These are phyloP conservation scores for Pseudomyrmex gracilis DNA, from an alignment of 1,140 invertebrate species.

Conservation along the genomic window DNA sequence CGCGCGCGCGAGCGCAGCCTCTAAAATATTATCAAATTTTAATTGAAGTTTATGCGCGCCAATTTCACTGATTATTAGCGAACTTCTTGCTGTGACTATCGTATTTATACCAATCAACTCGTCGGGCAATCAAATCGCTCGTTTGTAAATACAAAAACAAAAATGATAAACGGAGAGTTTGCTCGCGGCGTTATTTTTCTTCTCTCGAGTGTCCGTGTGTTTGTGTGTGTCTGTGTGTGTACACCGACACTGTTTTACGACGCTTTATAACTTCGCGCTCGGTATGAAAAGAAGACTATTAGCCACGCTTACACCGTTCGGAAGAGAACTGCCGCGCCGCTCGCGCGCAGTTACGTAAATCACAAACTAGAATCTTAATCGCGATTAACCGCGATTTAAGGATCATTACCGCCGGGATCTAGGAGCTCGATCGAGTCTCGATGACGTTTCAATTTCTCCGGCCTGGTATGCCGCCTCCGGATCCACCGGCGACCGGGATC, in stretches of 20 bases:
- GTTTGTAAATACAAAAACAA: constrained; percentile 1
- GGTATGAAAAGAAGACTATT: constrained; percentile 23
- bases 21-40: constrained; percentile 23
- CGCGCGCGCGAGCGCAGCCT: neutral
- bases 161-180: neutral
- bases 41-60: constrained; percentile 11
- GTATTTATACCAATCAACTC: constrained; percentile 16
- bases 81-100: constrained; percentile 35
- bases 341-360: constrained; percentile 37
- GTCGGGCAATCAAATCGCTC: constrained; percentile 11
- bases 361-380: constrained; percentile 50
- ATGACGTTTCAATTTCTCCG: constrained; percentile 57
- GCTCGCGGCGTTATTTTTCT: constrained; percentile 24
- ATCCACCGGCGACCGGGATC: neutral
- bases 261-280: constrained; percentile 5
- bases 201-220: neutral
- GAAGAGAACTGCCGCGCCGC: neutral
- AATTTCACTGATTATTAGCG: constrained; percentile 14
- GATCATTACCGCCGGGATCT: constrained; percentile 42
- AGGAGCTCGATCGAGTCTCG: constrained; percentile 36
- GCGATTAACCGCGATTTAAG: constrained; percentile 56
- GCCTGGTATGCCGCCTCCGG: neutral
- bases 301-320: neutral
- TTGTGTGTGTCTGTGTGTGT: neutral
- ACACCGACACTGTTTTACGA: constrained; percentile 18